A percentile compares a stretch with the other conserved stretches of the same genome.
These are phyloP conservation scores for Hemicentrotus pulcherrimus DNA, from an alignment of 35 echinoderm and acorn worm genomes.

Conservation along the genomic window DNA sequence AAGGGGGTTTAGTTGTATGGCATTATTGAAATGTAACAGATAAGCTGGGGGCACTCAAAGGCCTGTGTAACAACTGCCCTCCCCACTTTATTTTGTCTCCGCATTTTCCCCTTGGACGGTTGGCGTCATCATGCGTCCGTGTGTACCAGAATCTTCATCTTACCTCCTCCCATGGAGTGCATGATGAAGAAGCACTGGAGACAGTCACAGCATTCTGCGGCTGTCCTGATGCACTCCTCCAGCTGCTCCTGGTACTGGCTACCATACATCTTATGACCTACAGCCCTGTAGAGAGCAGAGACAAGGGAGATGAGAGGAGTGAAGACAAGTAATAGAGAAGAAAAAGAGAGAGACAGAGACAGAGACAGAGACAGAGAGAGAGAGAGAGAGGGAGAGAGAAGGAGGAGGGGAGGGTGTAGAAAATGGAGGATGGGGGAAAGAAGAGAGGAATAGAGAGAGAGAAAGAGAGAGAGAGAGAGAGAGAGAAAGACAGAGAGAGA, in stretches of 20 bases:
- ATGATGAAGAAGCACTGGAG: conserved; percentile 96
- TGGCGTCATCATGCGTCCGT: too few relatives aligned
- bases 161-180: conserved; percentile 99
- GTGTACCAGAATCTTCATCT: background rate
- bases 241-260: conserved; percentile 82
- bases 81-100: too few relatives aligned
- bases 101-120: too few relatives aligned
- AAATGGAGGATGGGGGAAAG: too few relatives aligned
- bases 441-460: too few relatives aligned
- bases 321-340: too few relatives aligned
- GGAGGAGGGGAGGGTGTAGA: background rate
- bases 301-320: background rate
- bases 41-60: too few relatives aligned
- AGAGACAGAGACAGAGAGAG: too few relatives aligned
- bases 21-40: too few relatives aligned
- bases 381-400: background rate
- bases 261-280: conserved; percentile 88
- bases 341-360: too few relatives aligned
- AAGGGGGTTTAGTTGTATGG: too few relatives aligned
- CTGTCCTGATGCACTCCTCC: conserved; percentile 70
- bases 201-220: conserved; percentile 94
- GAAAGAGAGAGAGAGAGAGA: background rate
- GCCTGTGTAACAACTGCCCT: too few relatives aligned
- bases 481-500: background rate
- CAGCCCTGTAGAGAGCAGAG: conserved; percentile 66